These are phyloP conservation scores for Galaxias olidus DNA, from an alignment of 2,797 vertebrate species.

Conservation along the genomic window DNA sequence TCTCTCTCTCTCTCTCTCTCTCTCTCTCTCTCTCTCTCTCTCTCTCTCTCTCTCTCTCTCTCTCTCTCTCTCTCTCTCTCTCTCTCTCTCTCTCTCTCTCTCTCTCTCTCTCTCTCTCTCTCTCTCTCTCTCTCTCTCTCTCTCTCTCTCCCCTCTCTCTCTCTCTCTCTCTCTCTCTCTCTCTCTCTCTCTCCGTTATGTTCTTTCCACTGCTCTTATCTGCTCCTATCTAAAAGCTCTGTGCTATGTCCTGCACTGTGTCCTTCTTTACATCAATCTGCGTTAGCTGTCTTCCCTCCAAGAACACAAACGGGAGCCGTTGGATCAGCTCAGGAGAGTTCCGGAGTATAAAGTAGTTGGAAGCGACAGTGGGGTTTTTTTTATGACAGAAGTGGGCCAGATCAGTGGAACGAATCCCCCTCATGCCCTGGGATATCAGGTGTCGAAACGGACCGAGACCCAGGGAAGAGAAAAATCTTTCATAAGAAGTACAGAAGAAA, in stretches of 20 bases:
- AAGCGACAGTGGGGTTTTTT: slow-evolving; percentile 18
- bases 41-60: background rate
- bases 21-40: background rate
- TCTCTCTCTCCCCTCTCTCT: too few relatives aligned
- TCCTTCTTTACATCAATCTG: too few relatives aligned
- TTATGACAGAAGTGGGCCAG: slow-evolving; percentile 39
- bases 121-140: background rate
- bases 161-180: background rate
- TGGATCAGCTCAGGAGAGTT: background rate
- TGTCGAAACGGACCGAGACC: slow-evolving; percentile 24
- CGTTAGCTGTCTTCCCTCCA: too few relatives aligned
- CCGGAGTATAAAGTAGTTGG: slow-evolving; percentile 14
- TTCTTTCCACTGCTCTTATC: too few relatives aligned
- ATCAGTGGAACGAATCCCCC: slow-evolving; percentile 13
- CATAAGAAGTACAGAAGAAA: too few relatives aligned
- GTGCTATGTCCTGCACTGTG: too few relatives aligned
- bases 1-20: too few relatives aligned
- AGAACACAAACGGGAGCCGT: too few relatives aligned
- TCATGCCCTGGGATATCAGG: slow-evolving; percentile 15
- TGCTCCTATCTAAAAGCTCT: too few relatives aligned
- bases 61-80: too few relatives aligned
- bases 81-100: too few relatives aligned
- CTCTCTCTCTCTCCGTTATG: background rate
- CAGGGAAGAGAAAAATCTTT: slow-evolving; percentile 6
- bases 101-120: background rate